Evolutionary conservation across 2,113 vertebrate species (phyloP).

Genomic region (Ictidomys tridecemlineatus): DNA sequence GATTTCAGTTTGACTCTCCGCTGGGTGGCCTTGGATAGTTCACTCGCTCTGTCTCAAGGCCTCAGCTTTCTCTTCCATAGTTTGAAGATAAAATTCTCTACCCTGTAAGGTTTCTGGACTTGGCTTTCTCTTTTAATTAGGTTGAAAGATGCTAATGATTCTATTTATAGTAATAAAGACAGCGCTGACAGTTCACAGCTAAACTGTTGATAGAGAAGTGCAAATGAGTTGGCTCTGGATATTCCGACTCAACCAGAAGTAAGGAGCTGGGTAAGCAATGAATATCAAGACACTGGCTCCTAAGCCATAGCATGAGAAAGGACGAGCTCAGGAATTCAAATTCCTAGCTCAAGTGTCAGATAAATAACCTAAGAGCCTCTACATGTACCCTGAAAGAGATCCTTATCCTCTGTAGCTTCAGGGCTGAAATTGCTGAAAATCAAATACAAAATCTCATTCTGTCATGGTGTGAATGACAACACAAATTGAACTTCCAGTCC

Average conservation of each 20-base stretch:
- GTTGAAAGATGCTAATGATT: not conserved
- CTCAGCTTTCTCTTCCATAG: not conserved
- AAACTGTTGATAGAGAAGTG: not conserved
- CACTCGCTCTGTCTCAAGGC: not conserved
- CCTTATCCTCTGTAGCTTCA: not conserved
- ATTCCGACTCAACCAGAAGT: not conserved
- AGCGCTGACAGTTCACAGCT: not conserved
- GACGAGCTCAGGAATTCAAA: not conserved
- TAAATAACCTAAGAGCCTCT: not conserved
- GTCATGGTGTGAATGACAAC: not conserved
- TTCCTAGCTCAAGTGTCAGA: not conserved
- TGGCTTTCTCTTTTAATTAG: not conserved
- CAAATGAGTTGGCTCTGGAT: not conserved
- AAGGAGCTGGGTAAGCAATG: not conserved
- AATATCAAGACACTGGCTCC: not conserved
- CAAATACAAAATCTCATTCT: not conserved
- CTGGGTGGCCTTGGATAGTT: not conserved
- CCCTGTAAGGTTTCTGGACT: not conserved
- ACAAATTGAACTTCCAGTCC: not conserved
- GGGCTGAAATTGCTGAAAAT: not conserved
- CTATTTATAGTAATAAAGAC: not conserved
- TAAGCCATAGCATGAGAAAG: not conserved
- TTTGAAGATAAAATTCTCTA: not conserved
- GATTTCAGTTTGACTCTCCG: not conserved
- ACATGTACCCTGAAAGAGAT: not conserved